Percentiles rank a stretch among this genome's conserved stretches.
These are phyloP conservation scores for Tichodroma muraria DNA, from an alignment of 2,113 vertebrate genomes.

Conservation along the genomic window DNA sequence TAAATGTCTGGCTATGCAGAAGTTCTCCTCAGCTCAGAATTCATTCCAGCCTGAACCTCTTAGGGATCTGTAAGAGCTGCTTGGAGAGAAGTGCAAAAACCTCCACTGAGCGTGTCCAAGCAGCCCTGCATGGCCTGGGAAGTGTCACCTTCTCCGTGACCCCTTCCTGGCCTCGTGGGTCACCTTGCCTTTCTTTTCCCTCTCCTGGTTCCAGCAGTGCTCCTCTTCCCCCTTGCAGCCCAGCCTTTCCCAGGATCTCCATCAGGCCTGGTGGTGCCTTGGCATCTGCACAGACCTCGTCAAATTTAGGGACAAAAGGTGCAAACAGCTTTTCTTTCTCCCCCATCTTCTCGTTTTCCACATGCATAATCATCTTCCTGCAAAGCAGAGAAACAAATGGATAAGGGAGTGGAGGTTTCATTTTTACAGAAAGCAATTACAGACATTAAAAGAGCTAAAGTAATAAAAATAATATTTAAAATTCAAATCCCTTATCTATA, in stretches of 20 bases:
- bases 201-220: neutral
- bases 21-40: neutral
- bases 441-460: conserved; percentile 42
- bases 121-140: neutral
- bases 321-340: neutral
- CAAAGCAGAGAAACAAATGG: conserved; percentile 7
- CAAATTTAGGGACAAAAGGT: neutral
- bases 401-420: neutral
- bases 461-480: conserved; percentile 60
- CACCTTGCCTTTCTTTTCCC: neutral
- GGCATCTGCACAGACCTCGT: neutral
- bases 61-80: neutral
- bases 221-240: neutral
- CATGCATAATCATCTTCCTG: neutral
- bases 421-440: conserved; percentile 45
- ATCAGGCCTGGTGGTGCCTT: neutral
- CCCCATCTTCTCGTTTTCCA: neutral
- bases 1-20: conserved; percentile 5
- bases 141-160: neutral
- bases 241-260: neutral
- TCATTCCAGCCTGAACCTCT: neutral
- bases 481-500: conserved; percentile 56
- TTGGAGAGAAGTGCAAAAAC: neutral
- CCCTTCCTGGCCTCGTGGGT: neutral
- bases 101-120: neutral